These are phyloP conservation scores for Eptesicus fuscus DNA, from an alignment of 2,113 vertebrate species.

Conservation along the genomic window DNA sequence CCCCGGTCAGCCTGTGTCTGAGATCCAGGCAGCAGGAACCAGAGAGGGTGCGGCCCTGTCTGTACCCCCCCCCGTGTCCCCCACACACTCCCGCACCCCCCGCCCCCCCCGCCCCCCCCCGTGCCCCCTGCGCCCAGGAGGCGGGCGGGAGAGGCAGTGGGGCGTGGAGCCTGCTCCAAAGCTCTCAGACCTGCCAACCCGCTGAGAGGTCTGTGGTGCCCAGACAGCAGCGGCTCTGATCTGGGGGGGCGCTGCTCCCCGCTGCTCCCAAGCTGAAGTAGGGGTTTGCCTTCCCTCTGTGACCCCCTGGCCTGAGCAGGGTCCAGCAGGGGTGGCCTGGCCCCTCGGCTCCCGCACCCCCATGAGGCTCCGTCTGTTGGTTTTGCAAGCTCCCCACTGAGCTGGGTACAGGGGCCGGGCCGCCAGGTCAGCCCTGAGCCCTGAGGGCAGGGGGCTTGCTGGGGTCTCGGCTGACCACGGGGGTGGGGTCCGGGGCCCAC, in stretches of 20 bases:
- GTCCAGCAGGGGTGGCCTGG: no score
- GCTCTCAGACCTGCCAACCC: not conserved
- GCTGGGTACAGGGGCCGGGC: no score
- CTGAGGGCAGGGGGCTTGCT: rapidly evolving
- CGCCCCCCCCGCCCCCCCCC: no score
- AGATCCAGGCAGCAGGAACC: rapidly evolving
- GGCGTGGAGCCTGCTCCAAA: rapidly evolving
- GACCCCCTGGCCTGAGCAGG: rapidly evolving
- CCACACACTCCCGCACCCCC: no score
- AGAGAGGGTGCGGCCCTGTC: rapidly evolving
- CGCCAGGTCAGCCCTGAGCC: not conserved
- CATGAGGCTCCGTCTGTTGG: not conserved
- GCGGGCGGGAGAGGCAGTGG: rapidly evolving
- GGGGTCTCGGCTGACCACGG: not conserved
- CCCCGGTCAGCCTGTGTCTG: not conserved
- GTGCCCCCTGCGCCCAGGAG: no score
- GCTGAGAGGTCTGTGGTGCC: rapidly evolving
- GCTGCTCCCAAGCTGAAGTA: rapidly evolving
- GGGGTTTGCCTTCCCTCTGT: not conserved
- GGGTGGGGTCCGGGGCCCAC: not conserved
- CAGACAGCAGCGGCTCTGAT: rapidly evolving
- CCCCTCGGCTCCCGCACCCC: not conserved
- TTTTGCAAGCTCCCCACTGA: rapidly evolving
- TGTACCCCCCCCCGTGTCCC: rapidly evolving
- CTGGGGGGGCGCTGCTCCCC: no score